Conservation (phyloP, 2,797 vertebrate genomes). For the Centropyge bicolor region DNA sequence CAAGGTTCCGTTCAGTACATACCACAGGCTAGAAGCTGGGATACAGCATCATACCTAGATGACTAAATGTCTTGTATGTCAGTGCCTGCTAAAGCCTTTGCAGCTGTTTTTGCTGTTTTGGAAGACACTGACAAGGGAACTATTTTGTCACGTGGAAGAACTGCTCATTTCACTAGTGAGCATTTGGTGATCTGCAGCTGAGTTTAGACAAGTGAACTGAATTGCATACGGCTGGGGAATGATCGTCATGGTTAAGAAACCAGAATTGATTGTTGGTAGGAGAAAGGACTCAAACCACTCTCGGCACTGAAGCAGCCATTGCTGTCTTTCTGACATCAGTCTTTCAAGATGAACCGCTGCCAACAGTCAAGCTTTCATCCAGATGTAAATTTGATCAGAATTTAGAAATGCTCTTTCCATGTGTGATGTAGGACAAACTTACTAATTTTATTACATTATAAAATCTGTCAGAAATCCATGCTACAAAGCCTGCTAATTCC, state of each 20-base stretch:
- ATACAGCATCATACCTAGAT: neutral
- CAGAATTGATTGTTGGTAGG: neutral
- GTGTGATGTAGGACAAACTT: neutral
- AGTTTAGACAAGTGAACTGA: neutral
- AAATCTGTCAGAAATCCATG: neutral
- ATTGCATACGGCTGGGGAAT: neutral
- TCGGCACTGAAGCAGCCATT: neutral
- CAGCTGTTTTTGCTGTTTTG: neutral
- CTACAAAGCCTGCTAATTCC: neutral
- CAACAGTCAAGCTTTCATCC: neutral
- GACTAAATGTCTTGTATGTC: neutral
- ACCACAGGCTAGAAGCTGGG: neutral
- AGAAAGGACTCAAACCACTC: neutral
- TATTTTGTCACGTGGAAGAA: neutral
- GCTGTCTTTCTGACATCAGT: neutral
- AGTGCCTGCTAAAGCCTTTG: neutral
- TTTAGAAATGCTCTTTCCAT: neutral
- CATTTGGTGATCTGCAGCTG: neutral
- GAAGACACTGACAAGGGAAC: neutral
- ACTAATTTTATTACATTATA: neutral
- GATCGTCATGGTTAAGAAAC: neutral
- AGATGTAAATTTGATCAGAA: no score
- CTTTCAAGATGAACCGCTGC: neutral
- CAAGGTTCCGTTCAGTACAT: neutral
- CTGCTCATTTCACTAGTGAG: neutral